Evolutionary conservation across 2,797 vertebrate species (phyloP), one percentile per base, ranked within the genome.

Genomic region (Brotula barbata): DNA sequence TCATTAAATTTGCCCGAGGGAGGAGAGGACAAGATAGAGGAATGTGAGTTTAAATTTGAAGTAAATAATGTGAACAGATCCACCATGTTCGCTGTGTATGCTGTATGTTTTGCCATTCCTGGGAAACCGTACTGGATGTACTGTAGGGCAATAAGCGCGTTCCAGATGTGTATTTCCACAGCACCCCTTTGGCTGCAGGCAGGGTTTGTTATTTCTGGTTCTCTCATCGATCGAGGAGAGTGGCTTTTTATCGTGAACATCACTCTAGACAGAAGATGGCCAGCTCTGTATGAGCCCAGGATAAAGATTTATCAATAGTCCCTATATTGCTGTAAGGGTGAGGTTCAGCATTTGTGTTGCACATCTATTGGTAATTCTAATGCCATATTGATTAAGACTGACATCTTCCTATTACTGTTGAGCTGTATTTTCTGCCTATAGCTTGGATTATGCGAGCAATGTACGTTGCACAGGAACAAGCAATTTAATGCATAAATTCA

Each of bases 1-100:
- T 83, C 67, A 83, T 87, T 78, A 80, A 74, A 75, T 64, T 25
- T 63, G 65, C 70, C 64, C 48, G 53, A 63, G 57, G 65, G 64
- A 58, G 52, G 43, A 40, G 53, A 62, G 59, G 61, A 65, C 22
- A n/a, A 39, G 33, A 36, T 39, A 40, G 43, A 50, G 10, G 33
- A 31, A 47, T 33, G 22, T 42, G 40, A 58, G 2, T 45, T 49
- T 11, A 70, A 73, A 58, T 6, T 41, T n/a, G 41, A 51, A 37
- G 64, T 60, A 34, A 48, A 16, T 25, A 17, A 6, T 45, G 36
- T 28, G 22, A 63, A 25, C 12, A 19, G 37, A 28, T 28, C 4
- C 25, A 47, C 2, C 1, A 28, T 28, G 25, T 28, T 4, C 8
- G 25, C 25, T 28, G 25, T 28, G 25, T 8, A 4, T 28, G 25